Evolutionary conservation across 2,888 invertebrate species (phyloP), one percentile per base, ranked within the genome.

Genomic region (Ectropis crepuscularia): DNA sequence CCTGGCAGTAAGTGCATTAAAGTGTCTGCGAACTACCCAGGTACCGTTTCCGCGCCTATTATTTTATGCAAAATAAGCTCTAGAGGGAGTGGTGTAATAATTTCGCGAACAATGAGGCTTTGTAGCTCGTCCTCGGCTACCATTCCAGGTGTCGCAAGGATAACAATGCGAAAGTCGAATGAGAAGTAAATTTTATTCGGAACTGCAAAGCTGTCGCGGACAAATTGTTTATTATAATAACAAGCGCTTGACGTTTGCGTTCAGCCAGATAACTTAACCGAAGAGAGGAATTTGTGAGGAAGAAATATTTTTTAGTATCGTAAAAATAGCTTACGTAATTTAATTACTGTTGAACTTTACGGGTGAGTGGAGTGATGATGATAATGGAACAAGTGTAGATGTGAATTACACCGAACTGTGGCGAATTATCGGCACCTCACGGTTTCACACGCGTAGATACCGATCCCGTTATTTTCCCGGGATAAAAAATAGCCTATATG

Each of bases 11-110:
- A 86, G 83, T 85, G 86, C 85, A 87, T 86, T 86, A 86, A 84
- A 83, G 78, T 82, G 83, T 85, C 82, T 74, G 74, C 74, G 71
- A 71, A 71, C 77, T 68, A 61, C 70, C 69, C 79, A 83, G 81
- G 81, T 82, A 78, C 75, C 70, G 74, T 73, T 80, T 78, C 74
- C 74, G 75, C 63, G 68, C 62, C 80, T 80, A 86, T 88, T 88
- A 88, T 86, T 87, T 86, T 87, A 88, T 87, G 87, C 83, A 86
- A 86, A 89, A 83, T 82, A 84, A 84, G 75, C 83, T 75, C 72
- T 74, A 77, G 74, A 75, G 74, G 64, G 72, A 80, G 81, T 78
- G 78, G 75, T 82, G 81, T 81, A 79, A 85, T 86, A 87, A 83
- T 86, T 88, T 81, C 76, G 73, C 76, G 78, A 84, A 86, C 86